Base-by-base conservation (phyloP, 2,797 vertebrate species). In the Lacerta bilineata region DNA sequence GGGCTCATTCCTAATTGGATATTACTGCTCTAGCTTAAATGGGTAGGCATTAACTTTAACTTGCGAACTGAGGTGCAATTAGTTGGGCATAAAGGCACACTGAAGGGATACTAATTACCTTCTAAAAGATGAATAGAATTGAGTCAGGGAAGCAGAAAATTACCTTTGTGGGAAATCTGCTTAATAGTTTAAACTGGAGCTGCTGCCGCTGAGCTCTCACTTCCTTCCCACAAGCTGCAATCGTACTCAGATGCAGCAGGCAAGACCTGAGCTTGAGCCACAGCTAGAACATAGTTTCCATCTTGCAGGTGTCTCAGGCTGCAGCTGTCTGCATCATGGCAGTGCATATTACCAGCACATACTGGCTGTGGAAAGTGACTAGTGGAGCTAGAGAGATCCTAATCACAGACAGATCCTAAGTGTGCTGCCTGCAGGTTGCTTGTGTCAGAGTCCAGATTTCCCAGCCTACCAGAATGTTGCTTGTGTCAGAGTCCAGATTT, bases 101-200 rank as follows among this genome's bases (percentile, higher is more conserved):
- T 86, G 92, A 95, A 95, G 92, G 92, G 93, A 93, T 91, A 92
- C 94, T 95, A 95, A 96, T 96, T 95, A 90, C 93, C 89, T 93
- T 94, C 93, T 83, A 91, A 94, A 95, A 96, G 94, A 95, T 11
- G 72, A 95, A 94, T 83, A 90, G 90, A 95, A 94, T 92, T 84
- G 94, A 96, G 91, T 50, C 92, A 95, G 86, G 95, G 95, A 95
- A 96, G 95, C 95, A 96, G 95, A 97, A 97, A 97, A 97, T 96
- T 95, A 94, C 93, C 80, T 96, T 95, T 94, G 93, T 87, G 92
- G 92, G 88, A 93, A 95, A 95, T 92, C 25, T 36, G 92, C 91
- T 90, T 86, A 79, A 88, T 93, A 94, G 88, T 93, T 95, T 80
- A 81, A 83, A 92, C 86, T 0, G 8, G 93, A 88, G 83, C 66